These are phyloP conservation scores for Poecilia gillii DNA, from an alignment of 2,797 vertebrate species.

Conservation along the genomic window DNA sequence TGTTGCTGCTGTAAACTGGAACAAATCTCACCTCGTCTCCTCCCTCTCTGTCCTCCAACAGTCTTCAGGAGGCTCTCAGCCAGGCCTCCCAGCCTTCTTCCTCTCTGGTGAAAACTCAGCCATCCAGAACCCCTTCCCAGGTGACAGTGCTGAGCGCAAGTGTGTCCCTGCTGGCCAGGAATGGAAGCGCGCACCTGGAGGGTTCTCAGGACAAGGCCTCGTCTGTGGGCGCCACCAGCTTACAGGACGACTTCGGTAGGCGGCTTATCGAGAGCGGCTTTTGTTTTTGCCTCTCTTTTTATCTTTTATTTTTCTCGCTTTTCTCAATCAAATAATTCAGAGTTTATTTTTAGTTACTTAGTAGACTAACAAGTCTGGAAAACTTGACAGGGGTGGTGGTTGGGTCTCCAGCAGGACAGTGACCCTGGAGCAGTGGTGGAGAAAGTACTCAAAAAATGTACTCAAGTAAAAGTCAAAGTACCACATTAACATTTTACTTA, in stretches of 20 bases:
- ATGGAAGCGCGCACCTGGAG: constrained; percentile 97
- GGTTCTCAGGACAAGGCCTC: constrained; percentile 95
- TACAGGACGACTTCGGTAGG: constrained; percentile 96
- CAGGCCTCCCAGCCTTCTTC: constrained; percentile 94
- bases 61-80: constrained; percentile 98
- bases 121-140: constrained; percentile 93
- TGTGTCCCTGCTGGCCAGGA: constrained; percentile 99
- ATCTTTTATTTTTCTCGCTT: neutral
- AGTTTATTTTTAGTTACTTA: neutral
- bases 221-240: constrained; percentile 92
- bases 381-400: neutral
- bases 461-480: no score
- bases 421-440: no score
- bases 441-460: no score
- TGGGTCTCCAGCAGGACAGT: neutral
- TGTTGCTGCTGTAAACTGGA: constrained; percentile 40
- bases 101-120: constrained; percentile 92
- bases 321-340: neutral
- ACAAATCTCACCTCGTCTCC: constrained; percentile 31
- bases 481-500: no score
- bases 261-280: neutral
- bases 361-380: neutral
- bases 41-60: constrained; percentile 82
- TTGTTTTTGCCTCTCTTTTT: no score
- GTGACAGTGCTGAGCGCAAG: constrained; percentile 95